These are phyloP conservation scores for Tympanoctomys barrerae DNA, from an alignment of 2,797 vertebrate species.

Conservation along the genomic window DNA sequence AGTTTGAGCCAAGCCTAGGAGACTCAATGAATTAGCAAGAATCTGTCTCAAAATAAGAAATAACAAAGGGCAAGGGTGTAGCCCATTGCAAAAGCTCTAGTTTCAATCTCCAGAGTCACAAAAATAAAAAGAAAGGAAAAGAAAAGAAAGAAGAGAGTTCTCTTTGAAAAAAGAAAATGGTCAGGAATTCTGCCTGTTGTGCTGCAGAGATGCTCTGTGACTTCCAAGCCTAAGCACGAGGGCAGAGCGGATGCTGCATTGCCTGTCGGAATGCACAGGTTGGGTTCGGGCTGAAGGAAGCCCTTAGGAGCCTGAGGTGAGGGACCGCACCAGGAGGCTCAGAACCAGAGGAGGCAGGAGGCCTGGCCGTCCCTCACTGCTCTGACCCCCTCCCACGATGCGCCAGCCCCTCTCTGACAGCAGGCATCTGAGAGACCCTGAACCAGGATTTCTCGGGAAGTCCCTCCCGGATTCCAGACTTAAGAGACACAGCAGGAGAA, in stretches of 20 bases:
- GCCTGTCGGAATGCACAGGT: not conserved
- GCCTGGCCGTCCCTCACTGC: not conserved
- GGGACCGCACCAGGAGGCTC: not conserved
- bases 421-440: not conserved
- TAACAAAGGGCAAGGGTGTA: not conserved
- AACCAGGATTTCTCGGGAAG: not conserved
- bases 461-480: not conserved
- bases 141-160: not conserved
- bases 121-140: not conserved
- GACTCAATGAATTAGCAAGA: not conserved
- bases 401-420: fast-evolving
- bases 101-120: not conserved
- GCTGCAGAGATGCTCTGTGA: not conserved
- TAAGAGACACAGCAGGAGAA: not conserved
- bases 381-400: not conserved
- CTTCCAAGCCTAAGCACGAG: not conserved
- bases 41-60: not conserved
- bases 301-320: not conserved
- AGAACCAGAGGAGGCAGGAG: not conserved
- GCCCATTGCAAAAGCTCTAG: not conserved
- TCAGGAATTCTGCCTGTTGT: not conserved
- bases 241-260: not conserved
- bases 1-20: not conserved
- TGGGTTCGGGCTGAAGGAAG: not conserved
- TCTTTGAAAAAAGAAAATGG: not conserved